Evolutionary conservation across 2,888 invertebrate species (phyloP), one percentile per base, ranked within the genome.

Genomic region (Rhaphigaster nebulosa): DNA sequence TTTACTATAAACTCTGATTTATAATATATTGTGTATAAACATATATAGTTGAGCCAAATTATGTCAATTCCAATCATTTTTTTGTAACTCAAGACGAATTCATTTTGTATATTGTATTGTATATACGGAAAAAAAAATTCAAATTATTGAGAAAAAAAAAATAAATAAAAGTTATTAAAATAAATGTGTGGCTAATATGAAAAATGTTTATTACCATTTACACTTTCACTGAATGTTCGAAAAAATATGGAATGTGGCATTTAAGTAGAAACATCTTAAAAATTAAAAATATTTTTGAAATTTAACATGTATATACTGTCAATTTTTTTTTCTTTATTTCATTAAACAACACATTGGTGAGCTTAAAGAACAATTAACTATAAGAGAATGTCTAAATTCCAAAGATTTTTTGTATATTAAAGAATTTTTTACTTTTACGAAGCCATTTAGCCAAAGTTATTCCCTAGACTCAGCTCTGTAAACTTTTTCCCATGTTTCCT

Each of bases 91-190:
- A 84, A 84, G 84, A 84, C 84, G 84, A 84, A 84, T 84, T 84
- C 84, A 45, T 84, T 84, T 84, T 84, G 84, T 84, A 80, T 80
- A 84, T 84, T 84, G 84, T 84, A 84, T 84, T 84, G 84, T 84
- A 84, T 45, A 84, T 84, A 84, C 13, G 45, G 26, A 45, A 45
- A 84, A 76, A 65, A 38, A 84, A 15, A 38, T 41, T 84, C 12
- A 84, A 84, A 45, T 45, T n/a, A 45, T 41, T 26, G 8, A 84
- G 8, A 34, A 76, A 38, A 76, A 76, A 84, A 84, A 56, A 60
- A 60, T 29, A 65, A 65, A 80, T 41, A 80, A 80, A 80, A 80
- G 80, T 80, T 80, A 38, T 80, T 38, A 23, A 80, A 80, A 80
- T 84, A 84, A 84, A 84, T 45, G 45, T 84, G 84, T 45, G 84